Conservation (phyloP, 2,888 invertebrate species). For the Galerucella pusilla region DNA sequence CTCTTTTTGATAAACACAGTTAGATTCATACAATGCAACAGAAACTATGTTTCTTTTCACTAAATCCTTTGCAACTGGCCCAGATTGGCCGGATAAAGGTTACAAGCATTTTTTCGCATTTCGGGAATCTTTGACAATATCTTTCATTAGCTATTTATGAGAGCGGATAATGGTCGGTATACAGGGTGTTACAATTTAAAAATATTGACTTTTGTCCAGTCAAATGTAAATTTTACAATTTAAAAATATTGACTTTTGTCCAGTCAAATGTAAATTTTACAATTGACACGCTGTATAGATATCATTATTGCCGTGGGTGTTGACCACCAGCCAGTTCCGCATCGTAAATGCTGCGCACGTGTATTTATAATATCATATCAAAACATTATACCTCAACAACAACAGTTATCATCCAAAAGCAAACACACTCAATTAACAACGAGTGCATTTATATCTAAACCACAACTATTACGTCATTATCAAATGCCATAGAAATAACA, state of each 20-base stretch:
- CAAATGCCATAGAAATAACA: neutral
- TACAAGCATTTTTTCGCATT: conserved; percentile 10
- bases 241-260: too few species aligned
- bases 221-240: too few species aligned
- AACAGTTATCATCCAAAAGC: conserved; percentile 1
- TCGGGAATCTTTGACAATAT: conserved; percentile 5
- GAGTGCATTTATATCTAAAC: neutral
- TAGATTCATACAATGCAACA: conserved; percentile 32
- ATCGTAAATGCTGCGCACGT: neutral
- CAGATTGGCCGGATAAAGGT: conserved; percentile 29
- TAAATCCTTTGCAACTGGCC: conserved; percentile 39
- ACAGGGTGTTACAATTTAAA: too few species aligned
- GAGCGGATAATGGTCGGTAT: neutral
- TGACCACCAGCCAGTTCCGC: neutral
- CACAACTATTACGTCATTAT: neutral
- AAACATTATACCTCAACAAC: conserved; percentile 5
- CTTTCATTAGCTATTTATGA: neutral
- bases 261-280: too few species aligned
- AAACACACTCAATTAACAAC: neutral
- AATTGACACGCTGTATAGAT: too few species aligned
- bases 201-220: too few species aligned
- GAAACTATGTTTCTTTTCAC: conserved; percentile 37
- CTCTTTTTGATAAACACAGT: conserved; percentile 38
- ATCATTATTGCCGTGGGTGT: neutral
- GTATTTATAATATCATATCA: neutral